Base-by-base conservation (phyloP, 2,888 invertebrate genomes). In the Lucinisca nassula region DNA sequence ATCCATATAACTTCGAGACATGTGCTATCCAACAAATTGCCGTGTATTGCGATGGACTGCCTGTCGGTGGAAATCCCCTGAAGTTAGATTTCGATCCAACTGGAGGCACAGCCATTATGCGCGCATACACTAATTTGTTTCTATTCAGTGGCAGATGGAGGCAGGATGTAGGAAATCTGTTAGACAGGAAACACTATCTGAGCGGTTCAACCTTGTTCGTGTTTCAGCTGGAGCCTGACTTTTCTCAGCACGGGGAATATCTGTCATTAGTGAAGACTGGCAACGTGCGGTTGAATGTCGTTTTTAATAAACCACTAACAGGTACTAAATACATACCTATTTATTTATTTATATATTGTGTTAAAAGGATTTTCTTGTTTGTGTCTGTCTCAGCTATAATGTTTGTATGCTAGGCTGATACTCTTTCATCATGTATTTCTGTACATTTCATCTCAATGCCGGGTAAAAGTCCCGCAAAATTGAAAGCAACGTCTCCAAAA, bases 221-320 rank as follows among this genome's bases (percentile, higher is more conserved):
- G 10, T 84, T 88, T 51, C 70, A 84, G 49, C 72, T 87, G 58
- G 84, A 88, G 37, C 87, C 87, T n/a, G 30, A 84, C 45, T 84
- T 84, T 49, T 74, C 82, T 0, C 87, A 87, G 4, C 87, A 87
- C 75, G 82, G 84, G 21, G 84, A 84, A 32, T 88, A 82, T 37
- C 49, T 88, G 12, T 77, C 88, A 1, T 35, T 82, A 2, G 51
- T 85, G 12, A 85, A 88, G 32, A 82, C 55, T 12, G 87, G 84
- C 0, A 84, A 84, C 32, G 79, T 87, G 8, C 38, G 84, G n/a
- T 37, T 87, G 32, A 82, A 84, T 24, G 84, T 87, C 6, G 40
- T 45, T 0, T 87, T 87, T 30, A 70, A 32, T 30, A 70, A 70
- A n/a, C 38, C 76, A 61, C 75, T 85, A 24, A 1, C 84, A 74